Conservation (phyloP, 1,140 invertebrate genomes). For the Pseudomyrmex flavicornis region DNA sequence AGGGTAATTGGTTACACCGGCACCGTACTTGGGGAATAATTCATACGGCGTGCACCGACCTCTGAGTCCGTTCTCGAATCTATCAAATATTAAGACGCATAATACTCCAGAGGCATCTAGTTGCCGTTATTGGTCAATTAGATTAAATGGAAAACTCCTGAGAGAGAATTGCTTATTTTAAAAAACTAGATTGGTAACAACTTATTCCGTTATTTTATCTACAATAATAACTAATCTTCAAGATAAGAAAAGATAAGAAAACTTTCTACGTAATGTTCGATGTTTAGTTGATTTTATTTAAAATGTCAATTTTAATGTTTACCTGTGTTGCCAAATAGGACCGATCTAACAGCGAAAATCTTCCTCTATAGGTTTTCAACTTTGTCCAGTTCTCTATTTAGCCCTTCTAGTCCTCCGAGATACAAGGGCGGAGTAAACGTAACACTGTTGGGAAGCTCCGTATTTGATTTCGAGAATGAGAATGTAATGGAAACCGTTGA, state of each 20-base stretch:
- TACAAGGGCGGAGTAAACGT: neutral
- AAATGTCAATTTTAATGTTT: too few relatives aligned
- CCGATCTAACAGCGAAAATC: too few relatives aligned
- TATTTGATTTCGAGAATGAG: constrained; percentile 39
- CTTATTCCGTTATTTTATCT: neutral
- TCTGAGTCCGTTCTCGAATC: constrained; percentile 36
- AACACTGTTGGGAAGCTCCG: constrained; percentile 1
- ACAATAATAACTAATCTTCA: neutral
- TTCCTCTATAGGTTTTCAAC: too few relatives aligned
- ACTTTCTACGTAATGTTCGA: too few relatives aligned
- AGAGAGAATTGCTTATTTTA: neutral
- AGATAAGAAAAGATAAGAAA: too few relatives aligned
- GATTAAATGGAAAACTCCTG: constrained; percentile 17
- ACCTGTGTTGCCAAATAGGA: too few relatives aligned
- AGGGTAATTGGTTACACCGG: constrained; percentile 41
- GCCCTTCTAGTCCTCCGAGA: neutral
- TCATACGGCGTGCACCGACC: constrained; percentile 43
- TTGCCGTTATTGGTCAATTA: constrained; percentile 50
- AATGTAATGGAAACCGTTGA: constrained; percentile 32
- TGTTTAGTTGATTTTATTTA: too few relatives aligned
- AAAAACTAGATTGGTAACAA: neutral
- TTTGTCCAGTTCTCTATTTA: constrained; percentile 3
- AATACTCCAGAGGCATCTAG: constrained; percentile 28
- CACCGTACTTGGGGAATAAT: constrained; percentile 53
- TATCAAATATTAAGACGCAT: constrained; percentile 55